These are phyloP conservation scores for Garrulus glandarius DNA, from an alignment of 2,797 vertebrate genomes.

Conservation along the genomic window DNA sequence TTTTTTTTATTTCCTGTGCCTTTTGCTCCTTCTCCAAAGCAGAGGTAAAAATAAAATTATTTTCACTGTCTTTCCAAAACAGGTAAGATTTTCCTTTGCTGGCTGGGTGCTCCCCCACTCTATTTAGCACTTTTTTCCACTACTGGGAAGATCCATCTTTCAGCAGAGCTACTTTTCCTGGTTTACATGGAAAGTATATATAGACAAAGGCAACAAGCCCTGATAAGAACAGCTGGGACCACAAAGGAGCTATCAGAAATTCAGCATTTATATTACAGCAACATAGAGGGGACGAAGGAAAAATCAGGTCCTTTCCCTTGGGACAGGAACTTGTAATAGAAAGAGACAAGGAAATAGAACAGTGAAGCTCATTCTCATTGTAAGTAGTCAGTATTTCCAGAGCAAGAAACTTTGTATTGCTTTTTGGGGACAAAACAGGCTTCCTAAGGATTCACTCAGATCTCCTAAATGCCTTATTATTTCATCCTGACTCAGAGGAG, in stretches of 20 bases:
- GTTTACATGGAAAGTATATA: not conserved
- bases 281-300: not conserved
- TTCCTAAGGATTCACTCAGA: not conserved
- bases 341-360: not conserved
- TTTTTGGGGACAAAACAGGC: not conserved
- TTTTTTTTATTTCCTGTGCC: not conserved
- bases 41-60: slow-evolving; percentile 38
- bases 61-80: slow-evolving; percentile 42
- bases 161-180: slow-evolving; percentile 1
- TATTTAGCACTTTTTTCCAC: slow-evolving; percentile 42
- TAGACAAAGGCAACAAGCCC: not conserved
- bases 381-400: not conserved
- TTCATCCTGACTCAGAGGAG: not conserved
- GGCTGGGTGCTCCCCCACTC: not conserved
- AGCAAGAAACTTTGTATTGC: not conserved
- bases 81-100: slow-evolving; percentile 50
- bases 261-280: not conserved
- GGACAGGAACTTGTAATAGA: not conserved
- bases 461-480: not conserved
- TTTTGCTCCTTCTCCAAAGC: not conserved
- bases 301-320: not conserved
- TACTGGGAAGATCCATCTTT: not conserved
- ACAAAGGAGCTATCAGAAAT: not conserved
- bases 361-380: not conserved
- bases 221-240: not conserved